A percentile compares a stretch with the other conserved stretches of the same genome.
These are phyloP conservation scores for Epirrhoe alternata DNA, from an alignment of 2,888 invertebrate species.

Conservation along the genomic window DNA sequence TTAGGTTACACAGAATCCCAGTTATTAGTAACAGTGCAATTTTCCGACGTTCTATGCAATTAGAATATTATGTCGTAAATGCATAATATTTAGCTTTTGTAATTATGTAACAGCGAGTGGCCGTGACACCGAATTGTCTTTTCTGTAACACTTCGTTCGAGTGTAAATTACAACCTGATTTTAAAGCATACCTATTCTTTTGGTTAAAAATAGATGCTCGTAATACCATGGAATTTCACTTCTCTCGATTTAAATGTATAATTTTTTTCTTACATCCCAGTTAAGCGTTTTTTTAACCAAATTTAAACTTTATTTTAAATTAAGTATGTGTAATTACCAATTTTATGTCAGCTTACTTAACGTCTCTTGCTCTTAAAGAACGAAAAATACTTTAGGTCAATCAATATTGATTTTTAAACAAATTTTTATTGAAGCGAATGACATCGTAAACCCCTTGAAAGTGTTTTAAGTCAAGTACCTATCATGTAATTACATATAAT, in stretches of 20 bases:
- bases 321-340: too few species aligned
- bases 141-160: conserved; percentile 12
- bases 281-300: too few species aligned
- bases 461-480: background rate
- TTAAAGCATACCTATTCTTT: background rate
- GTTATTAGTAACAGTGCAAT: background rate
- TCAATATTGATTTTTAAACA: background rate
- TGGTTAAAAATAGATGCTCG: background rate
- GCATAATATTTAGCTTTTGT: conserved; percentile 17
- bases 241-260: background rate
- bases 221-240: background rate
- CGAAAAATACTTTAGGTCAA: too few species aligned
- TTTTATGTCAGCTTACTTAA: too few species aligned
- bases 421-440: background rate
- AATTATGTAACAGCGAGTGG: conserved; percentile 19
- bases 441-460: background rate
- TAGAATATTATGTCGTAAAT: conserved; percentile 12
- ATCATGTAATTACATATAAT: background rate
- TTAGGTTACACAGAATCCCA: background rate
- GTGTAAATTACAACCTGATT: conserved; percentile 3
- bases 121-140: conserved; percentile 20
- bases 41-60: background rate
- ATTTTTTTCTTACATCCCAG: background rate
- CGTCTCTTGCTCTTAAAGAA: too few species aligned
- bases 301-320: too few species aligned